These are phyloP conservation scores for Bradysia coprophila DNA, from an alignment of 1,140 invertebrate species.

Conservation along the genomic window DNA sequence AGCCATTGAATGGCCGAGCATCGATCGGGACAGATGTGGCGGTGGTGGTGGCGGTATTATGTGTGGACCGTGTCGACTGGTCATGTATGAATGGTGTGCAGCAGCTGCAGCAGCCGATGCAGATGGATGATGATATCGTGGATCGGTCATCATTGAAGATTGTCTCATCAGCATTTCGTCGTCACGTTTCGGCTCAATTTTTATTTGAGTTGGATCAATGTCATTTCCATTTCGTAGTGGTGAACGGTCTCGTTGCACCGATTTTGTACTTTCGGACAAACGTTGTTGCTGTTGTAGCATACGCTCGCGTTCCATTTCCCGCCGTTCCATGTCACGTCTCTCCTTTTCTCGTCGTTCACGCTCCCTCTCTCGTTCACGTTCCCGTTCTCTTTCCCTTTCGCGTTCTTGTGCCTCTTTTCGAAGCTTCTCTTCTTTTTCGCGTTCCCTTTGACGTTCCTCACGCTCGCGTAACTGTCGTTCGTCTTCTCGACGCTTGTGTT, in stretches of 20 bases:
- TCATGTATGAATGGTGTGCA: constrained; percentile 22
- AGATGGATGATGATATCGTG: constrained; percentile 21
- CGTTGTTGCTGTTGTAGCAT: constrained; percentile 34
- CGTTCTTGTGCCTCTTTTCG: constrained; percentile 33
- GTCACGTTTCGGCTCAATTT: constrained; percentile 7
- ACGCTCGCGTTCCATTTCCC: constrained; percentile 34
- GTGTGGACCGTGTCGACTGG: constrained; percentile 28
- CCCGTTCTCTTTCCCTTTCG: constrained; percentile 29
- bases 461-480: constrained; percentile 35
- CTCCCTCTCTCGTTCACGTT: constrained; percentile 39
- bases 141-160: constrained; percentile 13
- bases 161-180: constrained; percentile 24
- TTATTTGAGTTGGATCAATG: constrained; percentile 11
- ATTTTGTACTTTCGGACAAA: constrained; percentile 25
- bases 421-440: constrained; percentile 29
- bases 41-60: constrained; percentile 31
- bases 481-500: constrained; percentile 42
- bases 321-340: constrained; percentile 45
- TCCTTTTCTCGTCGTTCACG: constrained; percentile 45
- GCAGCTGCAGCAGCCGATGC: constrained; percentile 16
- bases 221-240: constrained; percentile 44
- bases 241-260: constrained; percentile 38
- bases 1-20: constrained; percentile 27
- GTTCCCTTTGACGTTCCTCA: constrained; percentile 29
- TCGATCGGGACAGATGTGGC: constrained; percentile 26